A percentile compares a stretch with the other conserved stretches of the same genome.
Evolutionary conservation across 1,140 invertebrate genomes (phyloP).

Genomic region (Diprion similis): DNA sequence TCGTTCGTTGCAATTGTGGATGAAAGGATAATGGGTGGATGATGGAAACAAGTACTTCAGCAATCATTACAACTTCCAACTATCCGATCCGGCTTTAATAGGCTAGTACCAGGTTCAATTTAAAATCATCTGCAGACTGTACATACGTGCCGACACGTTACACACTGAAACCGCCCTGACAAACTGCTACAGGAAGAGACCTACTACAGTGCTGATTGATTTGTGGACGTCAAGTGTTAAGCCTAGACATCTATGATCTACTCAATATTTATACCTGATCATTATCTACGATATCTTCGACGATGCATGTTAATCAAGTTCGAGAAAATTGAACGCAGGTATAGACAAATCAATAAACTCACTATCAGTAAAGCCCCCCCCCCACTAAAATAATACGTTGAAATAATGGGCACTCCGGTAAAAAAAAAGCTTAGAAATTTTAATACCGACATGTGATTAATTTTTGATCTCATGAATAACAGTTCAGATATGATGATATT

Average conservation of each 20-base stretch:
- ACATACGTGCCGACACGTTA: slow-evolving; percentile 34
- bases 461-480: too few species aligned
- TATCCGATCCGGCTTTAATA: background rate
- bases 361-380: too few species aligned
- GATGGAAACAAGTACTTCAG: background rate
- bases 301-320: too few species aligned
- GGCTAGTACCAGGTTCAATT: slow-evolving; percentile 28
- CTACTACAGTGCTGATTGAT: slow-evolving; percentile 32
- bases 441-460: too few species aligned
- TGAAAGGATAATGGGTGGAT: background rate
- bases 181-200: slow-evolving; percentile 38
- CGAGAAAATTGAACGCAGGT: too few species aligned
- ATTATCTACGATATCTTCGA: too few species aligned
- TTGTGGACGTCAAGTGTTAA: slow-evolving; percentile 33
- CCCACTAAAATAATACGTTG: too few species aligned
- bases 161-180: slow-evolving; percentile 34
- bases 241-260: slow-evolving; percentile 38
- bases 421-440: too few species aligned
- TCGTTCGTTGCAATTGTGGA: background rate
- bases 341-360: too few species aligned
- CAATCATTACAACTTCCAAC: background rate
- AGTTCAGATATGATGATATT: too few species aligned
- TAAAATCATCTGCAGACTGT: slow-evolving; percentile 44
- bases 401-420: too few species aligned
- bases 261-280: background rate